A percentile compares a stretch with the other conserved stretches of the same genome.
Conservation (phyloP, 2,797 vertebrate species). For the Nannoperca obscura region DNA sequence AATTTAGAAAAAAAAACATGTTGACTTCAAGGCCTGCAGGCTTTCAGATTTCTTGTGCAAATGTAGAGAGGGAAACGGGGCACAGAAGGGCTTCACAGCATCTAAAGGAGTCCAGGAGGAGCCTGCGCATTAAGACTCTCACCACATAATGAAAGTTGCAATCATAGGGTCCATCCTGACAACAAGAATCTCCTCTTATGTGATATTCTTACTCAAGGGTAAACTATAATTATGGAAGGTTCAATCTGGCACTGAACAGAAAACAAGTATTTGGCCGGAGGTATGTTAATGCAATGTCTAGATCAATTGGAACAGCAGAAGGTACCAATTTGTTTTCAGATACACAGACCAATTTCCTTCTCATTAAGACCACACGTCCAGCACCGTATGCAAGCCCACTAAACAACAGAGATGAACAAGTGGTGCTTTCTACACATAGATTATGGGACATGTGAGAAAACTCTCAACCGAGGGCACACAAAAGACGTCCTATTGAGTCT, state of each 20-base stretch:
- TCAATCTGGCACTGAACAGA: conserved; percentile 56
- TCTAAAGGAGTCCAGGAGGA: conserved; percentile 26
- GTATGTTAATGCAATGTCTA: conserved; percentile 48
- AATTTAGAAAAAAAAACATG: conserved; percentile 40
- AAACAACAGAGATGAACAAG: conserved; percentile 42
- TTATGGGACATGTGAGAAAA: conserved; percentile 48
- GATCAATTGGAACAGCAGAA: conserved; percentile 58
- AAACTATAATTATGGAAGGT: conserved; percentile 62
- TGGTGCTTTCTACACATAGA: conserved; percentile 33
- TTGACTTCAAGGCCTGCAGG: conserved; percentile 64
- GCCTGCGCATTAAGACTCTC: conserved; percentile 24
- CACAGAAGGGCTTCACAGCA: conserved; percentile 2
- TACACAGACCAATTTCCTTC: conserved; percentile 55
- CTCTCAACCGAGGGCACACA: conserved; percentile 36
- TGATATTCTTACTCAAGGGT: conserved; percentile 40
- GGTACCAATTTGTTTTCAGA: conserved; percentile 66
- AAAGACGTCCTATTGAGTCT: conserved; percentile 68
- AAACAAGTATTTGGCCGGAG: conserved; percentile 62
- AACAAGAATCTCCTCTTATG: conserved; percentile 37
- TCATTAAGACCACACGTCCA: conserved; percentile 62
- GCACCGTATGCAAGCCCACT: conserved; percentile 22
- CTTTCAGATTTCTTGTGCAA: conserved; percentile 52
- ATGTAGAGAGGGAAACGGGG: conserved; percentile 34
- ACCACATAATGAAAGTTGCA: conserved; percentile 36
- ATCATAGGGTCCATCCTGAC: conserved; percentile 3